Evolutionary conservation across 2,797 vertebrate genomes (phyloP).

Genomic region (Crenichthys baileyi): DNA sequence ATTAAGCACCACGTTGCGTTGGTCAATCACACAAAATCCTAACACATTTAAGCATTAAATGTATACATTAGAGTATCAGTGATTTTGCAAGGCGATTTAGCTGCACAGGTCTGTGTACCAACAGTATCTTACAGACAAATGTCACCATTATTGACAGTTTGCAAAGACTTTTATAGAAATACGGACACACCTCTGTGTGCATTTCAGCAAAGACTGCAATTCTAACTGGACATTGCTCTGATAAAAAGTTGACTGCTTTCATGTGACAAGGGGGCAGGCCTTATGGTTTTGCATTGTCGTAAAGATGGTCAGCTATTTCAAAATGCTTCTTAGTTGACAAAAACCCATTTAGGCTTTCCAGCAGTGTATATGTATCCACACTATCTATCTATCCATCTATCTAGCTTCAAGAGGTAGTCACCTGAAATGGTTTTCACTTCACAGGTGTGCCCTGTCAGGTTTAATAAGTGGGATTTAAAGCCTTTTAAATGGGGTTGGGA

Average conservation of each 20-base stretch:
- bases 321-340: neutral
- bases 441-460: too few species aligned
- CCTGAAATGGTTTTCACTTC: too few species aligned
- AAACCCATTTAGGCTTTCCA: neutral
- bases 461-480: too few species aligned
- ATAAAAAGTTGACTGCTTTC: conserved; percentile 24
- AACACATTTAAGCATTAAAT: too few species aligned
- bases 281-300: conserved; percentile 3
- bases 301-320: conserved; percentile 7
- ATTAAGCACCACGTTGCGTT: neutral
- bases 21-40: neutral
- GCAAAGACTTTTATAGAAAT: neutral
- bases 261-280: conserved; percentile 15
- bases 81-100: neutral
- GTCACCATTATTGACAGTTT: conserved; percentile 1
- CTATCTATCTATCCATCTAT: too few species aligned
- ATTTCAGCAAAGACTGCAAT: conserved; percentile 32
- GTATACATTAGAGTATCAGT: neutral
- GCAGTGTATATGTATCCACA: neutral
- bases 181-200: conserved; percentile 30
- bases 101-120: neutral
- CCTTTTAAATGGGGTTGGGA: too few species aligned
- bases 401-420: too few species aligned
- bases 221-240: conserved; percentile 26
- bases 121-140: neutral